These are phyloP conservation scores for Drosophila quinaria DNA, from an alignment of 2,888 invertebrate species.

Conservation along the genomic window DNA sequence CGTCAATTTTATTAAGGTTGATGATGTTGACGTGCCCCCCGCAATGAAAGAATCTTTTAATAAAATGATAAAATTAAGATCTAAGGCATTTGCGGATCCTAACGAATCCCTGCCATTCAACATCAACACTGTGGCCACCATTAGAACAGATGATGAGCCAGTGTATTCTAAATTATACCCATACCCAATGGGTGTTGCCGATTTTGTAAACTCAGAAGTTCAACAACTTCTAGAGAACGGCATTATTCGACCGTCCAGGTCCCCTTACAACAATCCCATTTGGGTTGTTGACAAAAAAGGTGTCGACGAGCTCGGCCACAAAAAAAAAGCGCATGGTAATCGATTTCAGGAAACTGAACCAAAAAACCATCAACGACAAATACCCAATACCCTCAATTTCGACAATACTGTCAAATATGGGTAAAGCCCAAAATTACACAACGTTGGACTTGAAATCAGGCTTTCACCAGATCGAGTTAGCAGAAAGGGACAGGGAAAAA, in stretches of 20 bases:
- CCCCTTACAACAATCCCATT: conserved; percentile 16
- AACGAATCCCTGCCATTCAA: conserved; percentile 13
- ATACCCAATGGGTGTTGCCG: conserved; percentile 16
- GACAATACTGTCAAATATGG: conserved; percentile 6
- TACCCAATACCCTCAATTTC: conserved; percentile 17
- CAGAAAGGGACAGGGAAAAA: conserved; percentile 9
- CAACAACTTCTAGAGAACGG: conserved; percentile 13
- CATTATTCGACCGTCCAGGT: conserved; percentile 1
- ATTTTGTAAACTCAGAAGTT: conserved; percentile 26
- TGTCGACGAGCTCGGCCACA: conserved; percentile 8
- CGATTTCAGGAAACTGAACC: conserved; percentile 17
- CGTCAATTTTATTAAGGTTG: too few relatives aligned
- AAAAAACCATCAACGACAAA: conserved; percentile 10
- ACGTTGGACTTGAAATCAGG: conserved; percentile 13
- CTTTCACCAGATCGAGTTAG: conserved; percentile 3
- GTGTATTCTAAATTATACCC: conserved; percentile 26
- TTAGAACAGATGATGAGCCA: conserved; percentile 13
- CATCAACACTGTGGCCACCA: conserved; percentile 12
- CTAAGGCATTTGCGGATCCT: conserved; percentile 7
- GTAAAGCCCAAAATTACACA: conserved; percentile 7
- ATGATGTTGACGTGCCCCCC: background rate
- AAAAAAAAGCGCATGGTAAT: conserved; percentile 9
- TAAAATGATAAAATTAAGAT: conserved; percentile 5
- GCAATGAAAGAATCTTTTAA: too few relatives aligned
- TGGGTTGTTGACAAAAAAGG: conserved; percentile 24